Base-by-base conservation (phyloP, 2,113 vertebrate genomes). In the Zosterops hypoxanthus region DNA sequence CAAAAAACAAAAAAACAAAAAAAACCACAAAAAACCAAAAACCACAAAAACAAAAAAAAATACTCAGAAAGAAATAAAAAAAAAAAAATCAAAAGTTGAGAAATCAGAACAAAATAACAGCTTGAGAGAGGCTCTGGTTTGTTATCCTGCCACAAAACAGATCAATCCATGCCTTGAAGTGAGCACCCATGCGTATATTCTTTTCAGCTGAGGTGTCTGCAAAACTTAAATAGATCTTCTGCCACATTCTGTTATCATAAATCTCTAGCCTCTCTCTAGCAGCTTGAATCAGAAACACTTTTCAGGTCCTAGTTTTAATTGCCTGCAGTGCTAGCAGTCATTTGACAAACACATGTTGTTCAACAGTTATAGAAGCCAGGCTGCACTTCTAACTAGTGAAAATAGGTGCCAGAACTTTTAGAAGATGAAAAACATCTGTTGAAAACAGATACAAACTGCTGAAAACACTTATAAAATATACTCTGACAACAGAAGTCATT, bases 111-210 rank as follows among this genome's bases (percentile, higher is more conserved):
- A 75, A 92, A 88, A 49, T 75, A 92, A 95, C 81, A 95, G 83
- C 84, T 94, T 94, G 91, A 91, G 86, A 92, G 86, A 52, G 60
- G 60, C 41, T 7, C 73, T 92, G 73, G 73, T 72, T 94, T 92
- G 63, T 79, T 95, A 79, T 53, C 57, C 84, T 89, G 49, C 77
- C 73, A 65, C 46, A 72, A 72, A 94, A 81, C 61, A 91, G 86
- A 95, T 94, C 95, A 95, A 89, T 94, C 57, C 63, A 9, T 82
- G 87, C 94, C 94, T 94, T 95, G 93, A 95, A 97, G 93, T 91
- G 87, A 95, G 94, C 91, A 94, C 78, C 78, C 53, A 18, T 75
- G 83, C n/a, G 49, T 94, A 52, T 65, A 91, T 82, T 86, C 73
- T 76, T 82, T 91, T 91, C 81, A 92, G 65, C 61, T 87, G 88